A percentile compares a stretch with the other conserved stretches of the same genome.
Evolutionary conservation across 1,140 invertebrate genomes (phyloP).

Genomic region (Drosophila tropicalis): DNA sequence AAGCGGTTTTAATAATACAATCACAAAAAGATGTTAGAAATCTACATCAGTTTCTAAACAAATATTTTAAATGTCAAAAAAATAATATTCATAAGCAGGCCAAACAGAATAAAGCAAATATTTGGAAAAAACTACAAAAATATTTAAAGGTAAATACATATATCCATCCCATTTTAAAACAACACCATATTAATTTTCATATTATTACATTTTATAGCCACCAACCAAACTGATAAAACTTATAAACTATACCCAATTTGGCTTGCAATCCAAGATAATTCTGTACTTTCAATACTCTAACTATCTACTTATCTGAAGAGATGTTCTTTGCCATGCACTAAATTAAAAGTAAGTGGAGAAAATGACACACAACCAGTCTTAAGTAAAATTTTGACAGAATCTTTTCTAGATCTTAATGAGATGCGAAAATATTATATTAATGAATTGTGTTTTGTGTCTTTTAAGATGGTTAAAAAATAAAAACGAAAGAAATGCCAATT

Average conservation of each 20-base stretch:
- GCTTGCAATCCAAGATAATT: background rate
- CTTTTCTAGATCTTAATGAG: background rate
- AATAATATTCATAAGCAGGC: no score
- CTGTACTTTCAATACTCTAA: background rate
- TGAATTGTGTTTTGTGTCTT: no score
- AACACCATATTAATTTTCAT: background rate
- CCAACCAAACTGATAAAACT: background rate
- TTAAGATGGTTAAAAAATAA: constrained; percentile 2
- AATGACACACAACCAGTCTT: background rate
- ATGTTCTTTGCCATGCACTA: background rate
- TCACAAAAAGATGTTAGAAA: no score
- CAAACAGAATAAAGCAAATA: no score
- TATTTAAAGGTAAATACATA: background rate
- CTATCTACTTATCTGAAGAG: background rate
- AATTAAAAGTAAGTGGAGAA: background rate
- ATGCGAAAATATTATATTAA: no score
- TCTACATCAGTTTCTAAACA: no score
- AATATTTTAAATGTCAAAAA: no score
- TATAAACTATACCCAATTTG: no score
- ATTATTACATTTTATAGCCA: background rate
- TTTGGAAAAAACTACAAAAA: no score
- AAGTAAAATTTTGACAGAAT: background rate
- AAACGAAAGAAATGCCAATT: constrained; percentile 49
- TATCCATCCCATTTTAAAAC: background rate
- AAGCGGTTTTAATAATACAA: no score